Percentiles rank a stretch among this genome's conserved stretches.
These are phyloP conservation scores for Pyrochroa serraticornis DNA, from an alignment of 2,888 invertebrate genomes.

Conservation along the genomic window DNA sequence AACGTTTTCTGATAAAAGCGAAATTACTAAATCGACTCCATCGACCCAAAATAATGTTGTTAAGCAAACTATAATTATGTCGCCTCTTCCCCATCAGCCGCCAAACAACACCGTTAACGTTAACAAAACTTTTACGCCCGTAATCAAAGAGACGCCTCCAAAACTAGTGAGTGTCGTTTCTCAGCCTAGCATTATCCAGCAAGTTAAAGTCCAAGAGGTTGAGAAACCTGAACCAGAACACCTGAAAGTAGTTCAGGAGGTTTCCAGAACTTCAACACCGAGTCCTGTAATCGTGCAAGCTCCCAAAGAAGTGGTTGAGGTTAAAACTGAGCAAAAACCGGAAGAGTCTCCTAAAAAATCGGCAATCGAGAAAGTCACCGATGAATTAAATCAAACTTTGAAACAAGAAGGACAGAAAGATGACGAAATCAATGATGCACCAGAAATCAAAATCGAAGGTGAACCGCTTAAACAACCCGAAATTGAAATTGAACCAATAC, in stretches of 20 bases:
- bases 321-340: constrained; percentile 29
- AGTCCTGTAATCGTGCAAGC: constrained; percentile 59
- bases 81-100: background rate
- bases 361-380: constrained; percentile 50
- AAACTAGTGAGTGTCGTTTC: constrained; percentile 18
- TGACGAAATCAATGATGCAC: constrained; percentile 38
- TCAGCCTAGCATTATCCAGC: constrained; percentile 25
- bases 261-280: constrained; percentile 53
- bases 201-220: constrained; percentile 47
- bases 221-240: constrained; percentile 23
- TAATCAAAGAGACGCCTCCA: constrained; percentile 48
- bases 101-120: constrained; percentile 29
- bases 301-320: constrained; percentile 29
- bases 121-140: constrained; percentile 45
- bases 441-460: background rate
- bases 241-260: constrained; percentile 32
- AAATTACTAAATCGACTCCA: constrained; percentile 21
- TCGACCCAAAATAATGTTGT: constrained; percentile 26
- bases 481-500: constrained; percentile 12
- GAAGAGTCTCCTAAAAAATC: constrained; percentile 30
- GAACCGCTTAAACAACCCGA: constrained; percentile 15
- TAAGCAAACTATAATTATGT: constrained; percentile 18
- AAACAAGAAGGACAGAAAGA: constrained; percentile 46
- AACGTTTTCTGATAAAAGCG: background rate
- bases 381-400: constrained; percentile 48